Conservation (phyloP, 2,113 vertebrate genomes). For the Festucalex cinctus region DNA sequence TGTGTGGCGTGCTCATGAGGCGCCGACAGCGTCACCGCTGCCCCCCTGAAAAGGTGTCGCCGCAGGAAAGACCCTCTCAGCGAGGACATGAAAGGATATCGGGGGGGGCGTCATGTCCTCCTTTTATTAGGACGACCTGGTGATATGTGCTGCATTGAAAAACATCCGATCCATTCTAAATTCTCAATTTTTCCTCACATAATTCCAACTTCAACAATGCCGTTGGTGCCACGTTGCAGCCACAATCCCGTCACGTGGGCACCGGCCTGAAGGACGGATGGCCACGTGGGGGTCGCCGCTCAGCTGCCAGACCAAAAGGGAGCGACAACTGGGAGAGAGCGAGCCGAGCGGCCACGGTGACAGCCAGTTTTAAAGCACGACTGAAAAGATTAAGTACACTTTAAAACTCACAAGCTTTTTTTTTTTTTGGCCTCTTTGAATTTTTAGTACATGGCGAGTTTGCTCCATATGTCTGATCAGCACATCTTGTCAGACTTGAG, state of each 20-base stretch:
- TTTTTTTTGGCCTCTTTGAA: no score
- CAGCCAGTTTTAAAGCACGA: slow-evolving; percentile 36
- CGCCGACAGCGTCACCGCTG: slow-evolving; percentile 10
- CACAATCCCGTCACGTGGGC: no score
- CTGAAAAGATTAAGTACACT: not conserved
- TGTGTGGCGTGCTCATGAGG: not conserved
- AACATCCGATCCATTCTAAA: no score
- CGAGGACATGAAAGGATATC: no score
- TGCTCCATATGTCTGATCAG: not conserved
- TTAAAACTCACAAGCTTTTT: not conserved
- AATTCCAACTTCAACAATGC: no score
- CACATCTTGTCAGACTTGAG: no score
- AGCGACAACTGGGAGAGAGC: slow-evolving; percentile 56
- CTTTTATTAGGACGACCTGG: no score
- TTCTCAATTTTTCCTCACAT: no score
- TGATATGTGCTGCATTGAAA: no score
- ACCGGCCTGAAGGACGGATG: no score
- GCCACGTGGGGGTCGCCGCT: slow-evolving; percentile 35
- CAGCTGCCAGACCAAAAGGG: slow-evolving; percentile 63
- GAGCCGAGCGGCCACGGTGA: slow-evolving; percentile 29
- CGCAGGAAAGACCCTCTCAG: slow-evolving; percentile 67
- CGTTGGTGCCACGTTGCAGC: no score
- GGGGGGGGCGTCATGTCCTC: no score
- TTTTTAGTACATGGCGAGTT: not conserved
- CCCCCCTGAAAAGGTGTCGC: slow-evolving; percentile 42